Percentiles rank a stretch among this genome's conserved stretches.
Evolutionary conservation across 1,140 invertebrate species (phyloP).

Genomic region (Myzus persicae): DNA sequence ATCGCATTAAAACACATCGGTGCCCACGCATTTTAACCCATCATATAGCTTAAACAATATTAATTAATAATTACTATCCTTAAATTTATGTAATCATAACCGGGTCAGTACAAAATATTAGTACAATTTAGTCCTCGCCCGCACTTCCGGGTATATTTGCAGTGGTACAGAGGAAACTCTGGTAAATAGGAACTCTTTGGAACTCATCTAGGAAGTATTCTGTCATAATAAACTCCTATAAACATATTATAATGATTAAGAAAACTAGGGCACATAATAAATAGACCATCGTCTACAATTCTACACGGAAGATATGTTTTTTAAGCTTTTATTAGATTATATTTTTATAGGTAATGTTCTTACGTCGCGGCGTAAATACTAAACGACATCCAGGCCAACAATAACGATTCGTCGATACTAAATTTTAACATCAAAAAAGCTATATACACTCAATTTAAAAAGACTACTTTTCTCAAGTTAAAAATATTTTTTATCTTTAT

Average conservation of each 20-base stretch:
- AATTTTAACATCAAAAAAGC: background rate
- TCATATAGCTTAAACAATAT: background rate
- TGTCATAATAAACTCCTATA: background rate
- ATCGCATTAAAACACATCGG: background rate
- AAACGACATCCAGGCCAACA: background rate
- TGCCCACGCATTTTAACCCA: background rate
- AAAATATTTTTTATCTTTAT: too few relatives aligned
- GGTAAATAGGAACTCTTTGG: too few relatives aligned
- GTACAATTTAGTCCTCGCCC: background rate
- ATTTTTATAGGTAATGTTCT: background rate
- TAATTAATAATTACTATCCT: background rate
- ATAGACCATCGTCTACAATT: background rate
- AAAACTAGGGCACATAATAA: background rate
- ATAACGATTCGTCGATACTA: background rate
- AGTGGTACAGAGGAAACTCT: too few relatives aligned
- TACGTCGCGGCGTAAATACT: background rate
- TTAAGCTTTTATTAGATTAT: background rate
- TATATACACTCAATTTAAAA: too few relatives aligned
- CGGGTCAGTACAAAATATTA: background rate
- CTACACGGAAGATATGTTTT: background rate
- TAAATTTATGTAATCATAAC: background rate
- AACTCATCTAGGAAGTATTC: too few relatives aligned
- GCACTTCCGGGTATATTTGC: background rate
- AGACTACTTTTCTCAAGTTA: too few relatives aligned
- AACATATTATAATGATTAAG: background rate